Conservation (phyloP, 2,888 invertebrate species). For the Rhagophthalmus giganteus region DNA sequence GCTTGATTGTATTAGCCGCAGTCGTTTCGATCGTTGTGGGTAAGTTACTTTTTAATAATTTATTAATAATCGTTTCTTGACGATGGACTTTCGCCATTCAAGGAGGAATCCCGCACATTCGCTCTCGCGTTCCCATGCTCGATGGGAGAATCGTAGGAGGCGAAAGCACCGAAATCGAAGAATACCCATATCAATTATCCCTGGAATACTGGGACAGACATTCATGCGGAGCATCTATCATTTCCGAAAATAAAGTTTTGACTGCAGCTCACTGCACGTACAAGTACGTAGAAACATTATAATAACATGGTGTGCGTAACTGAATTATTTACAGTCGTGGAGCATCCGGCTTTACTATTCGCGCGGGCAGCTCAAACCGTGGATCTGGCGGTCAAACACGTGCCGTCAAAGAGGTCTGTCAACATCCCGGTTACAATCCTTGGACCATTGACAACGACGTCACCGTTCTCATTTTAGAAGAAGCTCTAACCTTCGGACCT, state of each 20-base stretch:
- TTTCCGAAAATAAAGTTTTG: slow-evolving; percentile 42
- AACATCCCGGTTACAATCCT: slow-evolving; percentile 7
- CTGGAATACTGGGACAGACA: slow-evolving; percentile 37
- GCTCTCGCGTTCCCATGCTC: too few species aligned
- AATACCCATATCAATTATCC: slow-evolving; percentile 50
- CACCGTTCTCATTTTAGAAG: background rate
- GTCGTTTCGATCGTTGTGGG: too few species aligned
- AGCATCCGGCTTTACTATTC: background rate
- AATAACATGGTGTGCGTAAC: background rate
- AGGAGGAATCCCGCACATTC: too few species aligned
- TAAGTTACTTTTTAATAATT: too few species aligned
- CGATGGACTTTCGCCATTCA: too few species aligned
- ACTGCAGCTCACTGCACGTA: slow-evolving; percentile 40
- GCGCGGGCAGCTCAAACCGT: slow-evolving; percentile 5
- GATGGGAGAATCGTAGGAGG: slow-evolving; percentile 54
- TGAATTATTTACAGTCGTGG: background rate
- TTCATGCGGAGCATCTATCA: slow-evolving; percentile 44
- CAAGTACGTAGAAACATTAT: too few species aligned
- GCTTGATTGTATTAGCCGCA: too few species aligned
- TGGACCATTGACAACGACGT: too few species aligned
- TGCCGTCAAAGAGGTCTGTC: background rate
- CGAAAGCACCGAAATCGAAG: slow-evolving; percentile 41
- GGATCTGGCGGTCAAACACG: slow-evolving; percentile 1
- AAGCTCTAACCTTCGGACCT: background rate
- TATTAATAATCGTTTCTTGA: too few species aligned